Conservation (phyloP, 2,797 vertebrate species). For the Vespertilio murinus region DNA sequence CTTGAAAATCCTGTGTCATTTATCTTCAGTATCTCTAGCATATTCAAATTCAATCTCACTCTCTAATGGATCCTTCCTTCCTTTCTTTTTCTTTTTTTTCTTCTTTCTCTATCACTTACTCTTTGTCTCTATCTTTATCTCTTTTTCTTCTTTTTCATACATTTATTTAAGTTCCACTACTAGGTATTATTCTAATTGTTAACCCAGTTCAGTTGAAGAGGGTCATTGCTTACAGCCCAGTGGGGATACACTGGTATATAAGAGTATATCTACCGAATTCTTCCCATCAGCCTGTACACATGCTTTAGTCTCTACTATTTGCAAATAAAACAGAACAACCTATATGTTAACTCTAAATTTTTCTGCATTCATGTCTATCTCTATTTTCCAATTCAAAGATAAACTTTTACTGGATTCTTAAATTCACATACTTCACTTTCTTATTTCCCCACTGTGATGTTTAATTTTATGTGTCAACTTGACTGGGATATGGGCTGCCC, state of each 20-base stretch:
- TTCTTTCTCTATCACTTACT: accelerated
- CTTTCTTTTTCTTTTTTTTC: neutral
- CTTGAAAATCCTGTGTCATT: neutral
- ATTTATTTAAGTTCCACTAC: neutral
- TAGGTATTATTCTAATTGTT: neutral
- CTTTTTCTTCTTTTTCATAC: neutral
- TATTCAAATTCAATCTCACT: neutral
- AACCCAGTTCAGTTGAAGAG: neutral
- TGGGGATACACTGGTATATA: neutral
- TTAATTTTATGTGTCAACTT: neutral
- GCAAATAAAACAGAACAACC: neutral
- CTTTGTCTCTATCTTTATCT: neutral
- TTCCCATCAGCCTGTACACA: neutral
- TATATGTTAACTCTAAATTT: neutral
- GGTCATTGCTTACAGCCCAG: accelerated
- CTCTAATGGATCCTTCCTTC: neutral
- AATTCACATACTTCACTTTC: neutral
- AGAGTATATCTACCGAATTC: neutral
- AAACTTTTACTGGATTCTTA: neutral
- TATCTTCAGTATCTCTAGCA: neutral
- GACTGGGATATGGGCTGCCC: neutral
- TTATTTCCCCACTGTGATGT: neutral
- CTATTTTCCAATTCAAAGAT: neutral
- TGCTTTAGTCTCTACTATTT: neutral
- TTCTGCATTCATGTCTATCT: neutral